Evolutionary conservation across 2,797 vertebrate genomes (phyloP), one percentile per base, ranked within the genome.

Genomic region (Cossypha caffra): DNA sequence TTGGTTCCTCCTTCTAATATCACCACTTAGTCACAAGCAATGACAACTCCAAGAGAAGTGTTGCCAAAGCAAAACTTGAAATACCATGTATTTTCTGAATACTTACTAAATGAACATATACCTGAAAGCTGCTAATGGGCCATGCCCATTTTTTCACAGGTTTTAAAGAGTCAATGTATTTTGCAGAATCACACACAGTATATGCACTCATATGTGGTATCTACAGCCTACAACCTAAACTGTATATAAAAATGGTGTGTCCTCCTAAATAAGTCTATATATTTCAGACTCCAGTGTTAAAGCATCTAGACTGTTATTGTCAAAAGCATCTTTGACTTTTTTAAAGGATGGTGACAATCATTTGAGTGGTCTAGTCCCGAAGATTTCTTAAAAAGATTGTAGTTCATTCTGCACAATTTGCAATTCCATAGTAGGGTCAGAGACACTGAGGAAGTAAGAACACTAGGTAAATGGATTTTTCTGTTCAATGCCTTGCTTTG

Each of bases 401-500:
- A 50, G 13, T 58, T 85, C 63, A 72, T 83, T 88, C 59, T 68
- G 25, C 25, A 74, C 45, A 42, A 38, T 23, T 69, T 81, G 14
- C 25, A 72, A 59, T 54, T 77, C 23, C 63, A 76, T 51, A 48
- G 14, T 24, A 77, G 45, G 25, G 33, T 43, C 25, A 72, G 50
- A 75, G 82, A 68, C 38, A 64, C 9, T 25, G 35, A 33, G 47
- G 10, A 85, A 83, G 35, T 25, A 33, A 74, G n/a, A 92, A 57
- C 8, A 35, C 3, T 54, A 10, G 23, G 25, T 47, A 80, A 94
- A 64, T 1, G 1, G 20, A 85, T 37, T 54, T 94, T 87, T 87
- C 72, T 91, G 8, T 58, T 97, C 88, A 96, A 71, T 87, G 80
- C 25, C 35, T 68, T 77, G 28, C 71, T 90, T 62, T 93, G 71